Evolutionary conservation across 92 coral and sea anemone species (phyloP).

Genomic region (Muricea muricata): DNA sequence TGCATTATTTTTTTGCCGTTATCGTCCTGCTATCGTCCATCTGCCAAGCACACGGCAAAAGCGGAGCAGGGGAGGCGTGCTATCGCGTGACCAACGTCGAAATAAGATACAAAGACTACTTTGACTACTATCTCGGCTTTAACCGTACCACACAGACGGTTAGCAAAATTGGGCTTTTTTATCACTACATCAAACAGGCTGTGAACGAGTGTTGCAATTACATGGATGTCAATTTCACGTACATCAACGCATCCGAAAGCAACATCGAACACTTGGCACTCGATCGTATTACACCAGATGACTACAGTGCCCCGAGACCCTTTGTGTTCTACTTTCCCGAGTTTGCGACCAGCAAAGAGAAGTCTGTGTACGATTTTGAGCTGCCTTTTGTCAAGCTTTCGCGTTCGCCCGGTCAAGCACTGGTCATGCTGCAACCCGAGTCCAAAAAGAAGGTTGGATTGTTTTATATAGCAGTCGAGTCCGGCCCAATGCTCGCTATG

Average conservation of each 20-base stretch:
- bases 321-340: slow-evolving; percentile 22
- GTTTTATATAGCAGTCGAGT: background rate
- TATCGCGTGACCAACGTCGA: background rate
- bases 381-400: slow-evolving; percentile 7
- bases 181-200: background rate
- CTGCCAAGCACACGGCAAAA: background rate
- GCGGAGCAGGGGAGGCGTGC: background rate
- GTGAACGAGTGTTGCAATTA: slow-evolving; percentile 12
- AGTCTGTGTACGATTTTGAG: slow-evolving; percentile 11
- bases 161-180: background rate
- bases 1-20: background rate
- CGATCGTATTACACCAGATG: background rate
- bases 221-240: background rate
- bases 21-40: background rate
- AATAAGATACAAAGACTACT: slow-evolving; percentile 26
- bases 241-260: background rate
- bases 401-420: slow-evolving; percentile 13
- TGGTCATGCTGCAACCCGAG: background rate
- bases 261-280: background rate
- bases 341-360: slow-evolving; percentile 3
- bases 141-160: background rate
- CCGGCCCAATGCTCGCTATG: background rate
- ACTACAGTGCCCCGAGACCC: background rate
- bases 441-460: background rate
- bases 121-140: background rate